A percentile compares a stretch with the other conserved stretches of the same genome.
These are phyloP conservation scores for Caerostris extrusa DNA, from an alignment of 1,140 invertebrate genomes.

Conservation along the genomic window DNA sequence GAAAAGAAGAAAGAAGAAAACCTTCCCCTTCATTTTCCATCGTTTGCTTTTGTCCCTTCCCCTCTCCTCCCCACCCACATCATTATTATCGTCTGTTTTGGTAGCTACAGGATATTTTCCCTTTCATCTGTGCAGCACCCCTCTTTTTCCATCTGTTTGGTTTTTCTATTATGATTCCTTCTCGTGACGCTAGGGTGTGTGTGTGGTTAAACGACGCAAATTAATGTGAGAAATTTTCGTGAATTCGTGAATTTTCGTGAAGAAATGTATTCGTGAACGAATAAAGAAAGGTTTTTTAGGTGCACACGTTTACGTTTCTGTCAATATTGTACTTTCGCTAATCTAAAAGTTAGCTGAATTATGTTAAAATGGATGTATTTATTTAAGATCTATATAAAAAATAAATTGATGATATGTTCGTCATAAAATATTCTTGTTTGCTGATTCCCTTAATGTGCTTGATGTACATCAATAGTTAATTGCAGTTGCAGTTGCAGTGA, in stretches of 20 bases:
- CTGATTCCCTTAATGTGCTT: too few species aligned
- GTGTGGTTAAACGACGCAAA: not conserved
- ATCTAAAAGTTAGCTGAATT: too few species aligned
- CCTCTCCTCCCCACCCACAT: too few species aligned
- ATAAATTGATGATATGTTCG: too few species aligned
- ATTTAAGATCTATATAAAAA: too few species aligned
- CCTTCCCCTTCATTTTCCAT: slow-evolving; percentile 14
- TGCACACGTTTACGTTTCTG: not conserved
- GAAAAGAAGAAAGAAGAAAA: not conserved
- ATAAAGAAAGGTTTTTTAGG: not conserved
- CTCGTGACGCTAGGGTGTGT: not conserved
- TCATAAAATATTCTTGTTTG: too few species aligned
- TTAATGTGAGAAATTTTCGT: not conserved
- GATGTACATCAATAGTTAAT: too few species aligned
- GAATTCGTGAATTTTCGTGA: not conserved
- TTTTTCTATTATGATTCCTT: not conserved
- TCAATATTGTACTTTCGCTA: not conserved
- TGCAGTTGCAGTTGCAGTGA: too few species aligned
- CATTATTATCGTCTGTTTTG: not conserved
- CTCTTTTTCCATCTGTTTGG: not conserved
- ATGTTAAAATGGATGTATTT: too few species aligned
- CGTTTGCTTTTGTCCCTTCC: not conserved
- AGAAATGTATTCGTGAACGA: too few species aligned
- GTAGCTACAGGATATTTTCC: not conserved
- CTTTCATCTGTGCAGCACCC: not conserved